Percentiles rank a stretch among this genome's conserved stretches.
Evolutionary conservation across 2,113 vertebrate genomes (phyloP).

Genomic region (Cacatua alba): DNA sequence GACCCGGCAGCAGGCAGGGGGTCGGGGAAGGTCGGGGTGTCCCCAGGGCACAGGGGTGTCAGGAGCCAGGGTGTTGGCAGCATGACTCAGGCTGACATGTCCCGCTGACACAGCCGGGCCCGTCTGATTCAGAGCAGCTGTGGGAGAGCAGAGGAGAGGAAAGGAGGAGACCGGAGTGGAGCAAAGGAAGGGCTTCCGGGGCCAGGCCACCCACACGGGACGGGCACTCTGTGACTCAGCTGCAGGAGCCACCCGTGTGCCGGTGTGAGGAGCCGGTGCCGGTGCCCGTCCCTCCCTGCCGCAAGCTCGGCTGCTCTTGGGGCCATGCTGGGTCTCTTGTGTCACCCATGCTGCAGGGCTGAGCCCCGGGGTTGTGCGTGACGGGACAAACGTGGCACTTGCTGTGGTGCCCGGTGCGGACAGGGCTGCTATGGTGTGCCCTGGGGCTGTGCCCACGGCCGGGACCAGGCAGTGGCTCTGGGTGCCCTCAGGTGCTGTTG

Average conservation of each 20-base stretch:
- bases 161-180: background rate
- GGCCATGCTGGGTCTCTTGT: background rate
- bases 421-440: background rate
- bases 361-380: background rate
- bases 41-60: background rate
- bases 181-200: conserved; percentile 48
- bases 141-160: background rate
- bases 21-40: background rate
- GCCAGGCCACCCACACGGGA: conserved; percentile 36
- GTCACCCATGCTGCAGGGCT: background rate
- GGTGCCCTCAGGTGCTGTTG: fast-evolving
- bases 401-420: fast-evolving
- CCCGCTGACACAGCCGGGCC: conserved; percentile 1
- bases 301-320: fast-evolving
- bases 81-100: conserved; percentile 28
- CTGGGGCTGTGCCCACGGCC: background rate
- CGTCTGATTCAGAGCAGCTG: conserved; percentile 13
- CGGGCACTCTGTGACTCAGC: background rate
- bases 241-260: background rate
- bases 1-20: background rate
- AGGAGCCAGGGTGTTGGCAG: conserved; percentile 10
- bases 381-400: background rate
- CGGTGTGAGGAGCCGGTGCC: background rate
- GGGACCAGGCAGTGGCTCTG: background rate
- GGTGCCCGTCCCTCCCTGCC: background rate